Evolutionary conservation across 2,113 vertebrate genomes (phyloP), one percentile per base, ranked within the genome.

Genomic region (Anhinga rufa): DNA sequence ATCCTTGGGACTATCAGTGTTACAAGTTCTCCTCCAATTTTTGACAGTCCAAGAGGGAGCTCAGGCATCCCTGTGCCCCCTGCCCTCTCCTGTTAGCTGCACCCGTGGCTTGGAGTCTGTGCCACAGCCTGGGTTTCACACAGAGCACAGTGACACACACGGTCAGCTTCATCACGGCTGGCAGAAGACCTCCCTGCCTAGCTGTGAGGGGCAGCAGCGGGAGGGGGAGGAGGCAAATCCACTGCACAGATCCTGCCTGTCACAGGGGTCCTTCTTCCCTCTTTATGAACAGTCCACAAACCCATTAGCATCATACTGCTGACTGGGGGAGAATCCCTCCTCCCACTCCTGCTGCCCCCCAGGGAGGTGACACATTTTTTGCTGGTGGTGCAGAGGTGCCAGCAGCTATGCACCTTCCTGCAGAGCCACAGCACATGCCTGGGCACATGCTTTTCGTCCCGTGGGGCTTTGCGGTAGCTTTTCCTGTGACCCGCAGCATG

Each of bases 311-410:
- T 68, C 25, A 1, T 28, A 18, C 24, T 0, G 2, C 44, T 66
- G 19, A 6, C 22, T 14, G 32, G 55, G 22, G 49, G 44, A 44
- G 22, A 25, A 18, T 44, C 62, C n/a, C 57, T 75, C 15, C 52
- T 68, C 28, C 76, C 44, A 28, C 13, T 2, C 29, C 51, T 46
- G 57, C 60, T 46, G 31, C 18, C 10, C 58, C 48, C 11, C 48
- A 10, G 69, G 8, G 36, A 36, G 13, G 24, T 7, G 34, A 55
- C 1, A 55, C 1, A 1, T 3, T 2, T 40, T 61, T 60, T 60
- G 44, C 25, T 0, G 8, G 57, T 17, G 76, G 42, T 19, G 29
- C 5, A 4, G 58, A 21, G 24, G 29, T 28, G 29, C 46, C 0
- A 1, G 14, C 65, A 55, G 46, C 51, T 32, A 12, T 15, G 18